Conservation (phyloP, 2,888 invertebrate species). For the Teleogryllus oceanicus region DNA sequence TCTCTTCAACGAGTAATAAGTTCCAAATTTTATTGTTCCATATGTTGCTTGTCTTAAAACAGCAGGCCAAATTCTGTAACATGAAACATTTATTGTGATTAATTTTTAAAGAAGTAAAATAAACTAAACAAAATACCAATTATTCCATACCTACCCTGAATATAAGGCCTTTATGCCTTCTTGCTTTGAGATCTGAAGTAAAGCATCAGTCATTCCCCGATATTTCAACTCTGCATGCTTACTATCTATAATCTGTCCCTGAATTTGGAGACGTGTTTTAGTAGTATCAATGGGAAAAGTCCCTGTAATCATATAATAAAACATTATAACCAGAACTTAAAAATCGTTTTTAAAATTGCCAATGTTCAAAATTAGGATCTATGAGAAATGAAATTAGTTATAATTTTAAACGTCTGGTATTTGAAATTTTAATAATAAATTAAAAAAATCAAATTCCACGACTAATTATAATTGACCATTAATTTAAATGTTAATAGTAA, state of each 20-base stretch:
- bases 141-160: constrained; percentile 61
- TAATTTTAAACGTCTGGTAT: too few species aligned
- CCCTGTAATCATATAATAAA: constrained; percentile 55
- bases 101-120: neutral
- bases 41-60: constrained; percentile 90
- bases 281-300: constrained; percentile 97
- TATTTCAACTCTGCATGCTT: constrained; percentile 73
- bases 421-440: too few species aligned
- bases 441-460: too few species aligned
- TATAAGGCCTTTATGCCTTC: constrained; percentile 85
- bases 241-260: constrained; percentile 81
- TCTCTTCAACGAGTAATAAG: constrained; percentile 85
- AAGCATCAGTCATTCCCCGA: constrained; percentile 88
- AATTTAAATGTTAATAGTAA: too few species aligned
- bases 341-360: too few species aligned
- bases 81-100: constrained; percentile 28
- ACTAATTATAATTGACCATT: too few species aligned
- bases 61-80: constrained; percentile 81
- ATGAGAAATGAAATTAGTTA: too few species aligned
- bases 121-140: neutral
- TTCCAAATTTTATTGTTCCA: constrained; percentile 94
- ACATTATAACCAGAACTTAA: neutral
- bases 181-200: constrained; percentile 77
- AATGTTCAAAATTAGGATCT: too few species aligned
- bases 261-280: constrained; percentile 90